Base-by-base conservation (phyloP, 2,113 vertebrate genomes). In the Pitta sordida region DNA sequence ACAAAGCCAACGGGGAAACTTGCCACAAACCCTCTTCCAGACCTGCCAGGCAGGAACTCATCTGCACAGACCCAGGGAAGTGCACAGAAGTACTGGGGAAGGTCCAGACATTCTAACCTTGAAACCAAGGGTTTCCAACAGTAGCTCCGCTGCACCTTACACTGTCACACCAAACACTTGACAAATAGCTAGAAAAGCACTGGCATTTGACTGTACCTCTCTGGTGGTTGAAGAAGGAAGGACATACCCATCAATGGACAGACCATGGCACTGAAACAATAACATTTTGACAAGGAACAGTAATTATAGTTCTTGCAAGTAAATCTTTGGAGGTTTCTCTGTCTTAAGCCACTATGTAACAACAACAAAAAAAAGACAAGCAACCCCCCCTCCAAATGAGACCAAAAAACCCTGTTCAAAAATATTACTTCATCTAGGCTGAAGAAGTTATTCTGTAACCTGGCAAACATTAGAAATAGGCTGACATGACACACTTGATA, bases 181-280 rank as follows among this genome's bases (percentile, higher is more conserved):
- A 26, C 13, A 36, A 0, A 3, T 20, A 36, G 46, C 20, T 19
- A 46, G 36, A 53, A 94, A 81, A 75, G 32, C 1, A 1, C 3
- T n/a, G 59, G 11, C 7, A 17, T 83, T 95, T 94, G 59, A 76
- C 74, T 64, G 26, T 98, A 99, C 99, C 98, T 99, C 99, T 98
- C 97, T 98, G 37, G 99, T 99, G 27, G 99, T 99, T 34, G 99
- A 99, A n/a, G 99, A 99, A 5, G 99, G 99, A 82, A 99, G 97
- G 67, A 99, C 99, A 2, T 99, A 99, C 36, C 99, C 99, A 27
- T 99, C 99, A 11, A 99, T 99, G 82, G 99, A 99, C 59, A 99
- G 98, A 44, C 99, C 99, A 0, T 99, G 99, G 92, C 99, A 99
- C 98, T 98, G 94, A 74, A 97, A 96, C 62, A 79, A 94, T 51